Conservation (phyloP, 2,797 vertebrate genomes). For the Gymnoscopelus microlampas region DNA sequence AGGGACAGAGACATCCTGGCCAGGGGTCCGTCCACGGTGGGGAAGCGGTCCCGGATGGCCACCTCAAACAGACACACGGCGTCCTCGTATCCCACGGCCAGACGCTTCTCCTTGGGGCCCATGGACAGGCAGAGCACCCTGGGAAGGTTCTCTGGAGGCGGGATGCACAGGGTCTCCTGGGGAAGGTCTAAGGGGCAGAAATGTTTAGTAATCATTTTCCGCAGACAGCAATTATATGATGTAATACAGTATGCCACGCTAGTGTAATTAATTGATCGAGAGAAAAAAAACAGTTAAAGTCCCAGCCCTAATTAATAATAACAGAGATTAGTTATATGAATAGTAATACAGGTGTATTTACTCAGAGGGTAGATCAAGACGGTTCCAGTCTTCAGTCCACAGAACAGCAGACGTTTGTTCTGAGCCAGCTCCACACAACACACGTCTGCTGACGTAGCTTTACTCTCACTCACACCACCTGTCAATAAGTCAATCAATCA, state of each 20-base stretch:
- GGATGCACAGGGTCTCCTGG: conserved; percentile 81
- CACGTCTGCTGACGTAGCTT: conserved; percentile 55
- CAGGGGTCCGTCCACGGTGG: conserved; percentile 74
- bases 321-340: too few species aligned
- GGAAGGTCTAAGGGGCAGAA: conserved; percentile 62
- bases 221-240: too few species aligned
- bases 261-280: too few species aligned
- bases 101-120: conserved; percentile 71
- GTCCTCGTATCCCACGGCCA: conserved; percentile 78
- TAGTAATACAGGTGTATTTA: too few species aligned
- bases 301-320: too few species aligned
- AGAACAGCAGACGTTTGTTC: conserved; percentile 80
- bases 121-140: conserved; percentile 67
- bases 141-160: conserved; percentile 79
- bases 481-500: too few species aligned
- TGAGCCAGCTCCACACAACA: conserved; percentile 83
- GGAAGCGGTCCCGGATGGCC: conserved; percentile 73
- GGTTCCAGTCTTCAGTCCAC: conserved; percentile 79
- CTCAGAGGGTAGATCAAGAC: conserved; percentile 79
- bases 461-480: too few species aligned
- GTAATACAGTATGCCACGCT: too few species aligned
- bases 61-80: conserved; percentile 77
- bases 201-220: too few species aligned
- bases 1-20: conserved; percentile 70
- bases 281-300: too few species aligned